Evolutionary conservation across 2,888 invertebrate species (phyloP).

Genomic region (Spodoptera picta): DNA sequence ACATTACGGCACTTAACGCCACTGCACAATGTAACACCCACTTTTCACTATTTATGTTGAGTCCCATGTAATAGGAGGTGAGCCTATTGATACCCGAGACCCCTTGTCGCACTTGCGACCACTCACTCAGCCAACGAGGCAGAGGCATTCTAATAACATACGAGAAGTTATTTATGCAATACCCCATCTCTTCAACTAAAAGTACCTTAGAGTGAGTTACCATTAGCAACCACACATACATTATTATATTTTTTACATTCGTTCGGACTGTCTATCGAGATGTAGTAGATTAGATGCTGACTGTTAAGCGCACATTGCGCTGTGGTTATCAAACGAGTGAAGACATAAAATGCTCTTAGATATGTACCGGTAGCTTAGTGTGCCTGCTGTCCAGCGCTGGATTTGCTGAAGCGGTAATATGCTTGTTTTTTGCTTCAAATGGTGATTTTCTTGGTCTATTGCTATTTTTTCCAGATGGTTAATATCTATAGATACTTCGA

Average conservation of each 20-base stretch:
- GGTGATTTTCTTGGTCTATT: too few relatives aligned
- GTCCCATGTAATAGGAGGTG: too few relatives aligned
- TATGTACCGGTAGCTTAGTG: slow-evolving; percentile 70
- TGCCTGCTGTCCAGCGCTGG: slow-evolving; percentile 39
- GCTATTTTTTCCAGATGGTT: too few relatives aligned
- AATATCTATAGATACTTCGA: too few relatives aligned
- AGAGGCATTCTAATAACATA: too few relatives aligned
- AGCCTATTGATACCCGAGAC: too few relatives aligned
- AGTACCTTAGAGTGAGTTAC: slow-evolving; percentile 10
- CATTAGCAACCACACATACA: slow-evolving; percentile 20
- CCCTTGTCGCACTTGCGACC: too few relatives aligned
- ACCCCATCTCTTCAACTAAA: not conserved
- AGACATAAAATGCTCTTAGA: slow-evolving; percentile 65
- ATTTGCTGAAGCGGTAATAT: slow-evolving; percentile 6
- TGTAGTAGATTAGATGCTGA: slow-evolving; percentile 73
- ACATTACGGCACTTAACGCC: too few relatives aligned
- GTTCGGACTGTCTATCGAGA: slow-evolving; percentile 65
- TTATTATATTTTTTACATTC: slow-evolving; percentile 38
- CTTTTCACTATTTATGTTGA: too few relatives aligned
- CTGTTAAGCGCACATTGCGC: slow-evolving; percentile 61
- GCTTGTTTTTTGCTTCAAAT: too few relatives aligned
- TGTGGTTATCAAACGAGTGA: slow-evolving; percentile 64
- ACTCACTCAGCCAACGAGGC: too few relatives aligned
- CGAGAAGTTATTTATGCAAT: not conserved
- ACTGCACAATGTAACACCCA: too few relatives aligned